phyloP scores from a whole-genome alignment of 2,888 invertebrate species.

The Elgonia sp. region DNA sequence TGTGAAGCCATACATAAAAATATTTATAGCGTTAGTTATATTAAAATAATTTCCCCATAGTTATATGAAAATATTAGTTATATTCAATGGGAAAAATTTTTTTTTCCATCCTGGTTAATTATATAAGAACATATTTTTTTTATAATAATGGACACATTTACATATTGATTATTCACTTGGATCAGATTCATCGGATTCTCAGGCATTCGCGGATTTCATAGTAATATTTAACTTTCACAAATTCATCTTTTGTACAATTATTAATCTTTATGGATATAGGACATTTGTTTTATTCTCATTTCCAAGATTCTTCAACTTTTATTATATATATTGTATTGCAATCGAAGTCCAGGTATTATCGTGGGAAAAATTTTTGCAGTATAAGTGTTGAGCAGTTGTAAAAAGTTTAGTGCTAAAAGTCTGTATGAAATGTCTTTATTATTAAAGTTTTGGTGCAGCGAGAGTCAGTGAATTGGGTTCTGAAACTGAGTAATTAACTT shows the following conservation, averaged over 20 bases:
- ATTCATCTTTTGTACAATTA: conserved; percentile 58
- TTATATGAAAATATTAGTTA: too few relatives aligned
- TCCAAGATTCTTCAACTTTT: conserved; percentile 11
- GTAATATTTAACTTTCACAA: conserved; percentile 63
- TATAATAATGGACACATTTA: conserved; percentile 5
- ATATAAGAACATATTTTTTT: neutral
- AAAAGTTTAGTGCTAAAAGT: neutral
- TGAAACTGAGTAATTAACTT: too few relatives aligned
- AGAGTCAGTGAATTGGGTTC: too few relatives aligned
- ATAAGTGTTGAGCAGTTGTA: neutral
- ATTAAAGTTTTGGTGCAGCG: too few relatives aligned
- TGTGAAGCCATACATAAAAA: too few relatives aligned
- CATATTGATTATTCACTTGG: conserved; percentile 54
- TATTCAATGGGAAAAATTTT: too few relatives aligned
- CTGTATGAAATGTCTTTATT: too few relatives aligned
- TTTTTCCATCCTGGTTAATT: neutral
- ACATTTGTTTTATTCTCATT: conserved; percentile 40
- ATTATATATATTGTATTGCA: conserved; percentile 3
- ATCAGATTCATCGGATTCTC: conserved; percentile 48
- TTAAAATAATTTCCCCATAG: too few relatives aligned
- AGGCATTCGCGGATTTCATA: conserved; percentile 52
- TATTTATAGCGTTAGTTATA: too few relatives aligned
- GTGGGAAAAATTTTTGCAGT: neutral
- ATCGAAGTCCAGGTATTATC: neutral
- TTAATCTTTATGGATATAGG: conserved; percentile 64